Evolutionary conservation across 2,888 invertebrate genomes (phyloP), one percentile per base, ranked within the genome.

Genomic region (Heliconius ismenius): DNA sequence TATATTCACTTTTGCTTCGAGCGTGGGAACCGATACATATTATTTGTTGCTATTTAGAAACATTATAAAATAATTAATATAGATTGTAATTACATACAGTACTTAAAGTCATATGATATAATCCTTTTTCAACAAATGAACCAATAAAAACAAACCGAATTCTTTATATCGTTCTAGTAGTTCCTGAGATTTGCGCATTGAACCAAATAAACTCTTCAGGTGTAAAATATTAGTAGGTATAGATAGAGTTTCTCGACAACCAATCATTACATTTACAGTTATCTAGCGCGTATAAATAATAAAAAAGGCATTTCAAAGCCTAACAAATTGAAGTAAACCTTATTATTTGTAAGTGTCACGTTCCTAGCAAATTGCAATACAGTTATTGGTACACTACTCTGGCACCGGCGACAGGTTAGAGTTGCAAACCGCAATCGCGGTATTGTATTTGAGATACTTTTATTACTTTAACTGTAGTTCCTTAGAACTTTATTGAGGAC

Each of bases 341-440:
- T 32, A 58, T 21, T 58, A 28, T 54, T 32, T 15, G 11, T 21
- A 69, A 11, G 49, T 54, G 11, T 49, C 15, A 54, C 54, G 28
- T 15, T 54, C 49, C 18, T 49, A 4, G 49, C 69, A 69, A 54
- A 58, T 58, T 58, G n/a, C 58, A n/a, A 11, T 69, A 69, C 69
- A 43, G 70, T 70, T 54, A 70, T 70, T 54, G 70, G 54, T 21
- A 69, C 32, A 36, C 18, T 58, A 58, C 58, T 10, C 58, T 11
- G n/a, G 36, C 39, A 28, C 58, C 24, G 70, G 43, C 36, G 70
- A 64, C 76, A 76, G 70, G 76, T 72, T 54, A 68, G 24, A 11
- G 21, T 76, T 76, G 76, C 76, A 54, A 65, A 76, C 76, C 72
- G 70, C 76, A 70, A 64, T 76, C 70, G 13, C 54, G 70, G 70